phyloP scores from a whole-genome alignment of 2,888 invertebrate genomes.

The Scaeva pyrastri region DNA sequence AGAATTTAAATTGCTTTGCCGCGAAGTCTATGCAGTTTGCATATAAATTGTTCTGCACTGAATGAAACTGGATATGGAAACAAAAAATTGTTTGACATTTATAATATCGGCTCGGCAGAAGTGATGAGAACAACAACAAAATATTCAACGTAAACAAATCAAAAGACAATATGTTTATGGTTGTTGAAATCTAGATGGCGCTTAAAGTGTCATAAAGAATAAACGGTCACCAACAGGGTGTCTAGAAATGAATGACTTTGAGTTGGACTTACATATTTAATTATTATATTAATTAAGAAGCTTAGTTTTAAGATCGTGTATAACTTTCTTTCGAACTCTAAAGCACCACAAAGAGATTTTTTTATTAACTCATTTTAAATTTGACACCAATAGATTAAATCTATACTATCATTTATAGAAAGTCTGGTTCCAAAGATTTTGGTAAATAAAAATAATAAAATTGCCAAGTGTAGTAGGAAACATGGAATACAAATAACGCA shows the following conservation, averaged over 20 bases:
- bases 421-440: too few species aligned
- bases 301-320: too few species aligned
- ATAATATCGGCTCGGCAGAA: neutral
- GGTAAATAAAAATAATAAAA: too few species aligned
- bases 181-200: conserved; percentile 29
- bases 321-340: too few species aligned
- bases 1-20: conserved; percentile 26
- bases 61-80: neutral
- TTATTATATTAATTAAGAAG: too few species aligned
- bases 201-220: neutral
- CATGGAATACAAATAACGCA: too few species aligned
- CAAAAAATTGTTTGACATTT: conserved; percentile 19
- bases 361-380: too few species aligned
- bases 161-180: neutral
- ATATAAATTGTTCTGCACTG: neutral
- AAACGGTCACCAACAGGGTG: conserved; percentile 9
- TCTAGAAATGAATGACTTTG: neutral
- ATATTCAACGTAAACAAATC: conserved; percentile 63
- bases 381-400: too few species aligned
- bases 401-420: too few species aligned
- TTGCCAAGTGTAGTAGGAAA: too few species aligned
- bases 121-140: conserved; percentile 40
- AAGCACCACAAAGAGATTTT: too few species aligned
- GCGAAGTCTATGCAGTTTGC: conserved; percentile 10
- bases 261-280: too few species aligned